phyloP scores from a whole-genome alignment of 1,140 invertebrate species.

The Drosophila sp. region DNA sequence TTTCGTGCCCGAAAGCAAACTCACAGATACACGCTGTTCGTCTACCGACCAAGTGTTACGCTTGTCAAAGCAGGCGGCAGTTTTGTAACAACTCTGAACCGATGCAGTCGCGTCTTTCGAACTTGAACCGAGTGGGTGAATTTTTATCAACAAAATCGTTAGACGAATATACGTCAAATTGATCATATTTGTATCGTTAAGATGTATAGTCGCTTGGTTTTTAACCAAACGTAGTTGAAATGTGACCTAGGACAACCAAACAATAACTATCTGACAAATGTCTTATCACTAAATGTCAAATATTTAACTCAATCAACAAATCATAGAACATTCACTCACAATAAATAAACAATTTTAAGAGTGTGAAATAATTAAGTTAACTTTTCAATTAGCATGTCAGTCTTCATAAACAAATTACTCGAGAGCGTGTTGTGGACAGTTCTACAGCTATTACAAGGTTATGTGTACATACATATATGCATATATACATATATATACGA shows the following conservation, averaged over 20 bases:
- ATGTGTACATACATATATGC: neutral
- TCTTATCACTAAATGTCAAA: slow-evolving; percentile 10
- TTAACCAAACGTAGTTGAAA: neutral
- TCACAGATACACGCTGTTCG: slow-evolving; percentile 27
- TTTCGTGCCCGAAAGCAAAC: slow-evolving; percentile 32
- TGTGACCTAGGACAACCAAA: slow-evolving; percentile 10
- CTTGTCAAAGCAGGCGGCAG: slow-evolving; percentile 48
- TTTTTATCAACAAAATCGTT: slow-evolving; percentile 23
- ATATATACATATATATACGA: neutral
- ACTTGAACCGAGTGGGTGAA: slow-evolving; percentile 17
- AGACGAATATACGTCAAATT: slow-evolving; percentile 19
- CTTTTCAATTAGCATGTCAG: neutral
- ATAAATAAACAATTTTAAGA: neutral
- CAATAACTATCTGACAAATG: neutral
- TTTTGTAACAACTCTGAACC: slow-evolving; percentile 48
- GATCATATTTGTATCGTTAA: slow-evolving; percentile 31
- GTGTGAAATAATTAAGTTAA: slow-evolving; percentile 18
- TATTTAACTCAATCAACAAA: slow-evolving; percentile 1
- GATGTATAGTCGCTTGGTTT: neutral
- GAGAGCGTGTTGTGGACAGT: neutral
- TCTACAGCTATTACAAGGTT: slow-evolving; percentile 14
- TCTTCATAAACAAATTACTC: slow-evolving; percentile 9
- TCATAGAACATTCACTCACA: neutral
- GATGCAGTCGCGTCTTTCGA: slow-evolving; percentile 40
- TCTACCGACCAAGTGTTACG: slow-evolving; percentile 26